Conservation (phyloP, 2,113 vertebrate species). For the Seriola dumerili region DNA sequence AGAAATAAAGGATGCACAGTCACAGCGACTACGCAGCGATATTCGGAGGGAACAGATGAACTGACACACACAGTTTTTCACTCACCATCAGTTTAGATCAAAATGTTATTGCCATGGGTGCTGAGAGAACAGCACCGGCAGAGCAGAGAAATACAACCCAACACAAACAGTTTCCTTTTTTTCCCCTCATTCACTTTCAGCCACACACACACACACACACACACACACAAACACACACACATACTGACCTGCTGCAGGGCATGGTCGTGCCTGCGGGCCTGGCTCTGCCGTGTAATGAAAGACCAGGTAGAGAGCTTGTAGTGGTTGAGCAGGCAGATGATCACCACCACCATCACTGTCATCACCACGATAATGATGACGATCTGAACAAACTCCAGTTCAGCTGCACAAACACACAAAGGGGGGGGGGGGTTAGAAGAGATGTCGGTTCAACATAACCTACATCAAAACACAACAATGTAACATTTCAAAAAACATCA, state of each 20-base stretch:
- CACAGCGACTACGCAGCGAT: conserved; percentile 22
- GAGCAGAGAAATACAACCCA: conserved; percentile 13
- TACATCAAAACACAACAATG: neutral
- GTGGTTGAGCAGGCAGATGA: conserved; percentile 97
- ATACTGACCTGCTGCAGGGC: conserved; percentile 91
- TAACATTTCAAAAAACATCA: neutral
- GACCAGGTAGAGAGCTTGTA: conserved; percentile 96
- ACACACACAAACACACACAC: neutral
- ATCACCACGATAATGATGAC: conserved; percentile 97
- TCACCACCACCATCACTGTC: conserved; percentile 98
- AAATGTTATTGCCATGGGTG: conserved; percentile 36
- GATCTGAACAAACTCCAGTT: conserved; percentile 98
- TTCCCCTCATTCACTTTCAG: neutral
- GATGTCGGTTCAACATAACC: no score
- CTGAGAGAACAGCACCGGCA: conserved; percentile 14
- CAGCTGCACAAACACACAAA: conserved; percentile 86
- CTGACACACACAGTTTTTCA: neutral
- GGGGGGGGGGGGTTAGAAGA: conserved; percentile 10
- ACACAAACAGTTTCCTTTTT: conserved; percentile 1
- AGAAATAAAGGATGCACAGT: conserved; percentile 38
- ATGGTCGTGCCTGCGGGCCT: conserved; percentile 90
- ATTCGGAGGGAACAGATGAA: conserved; percentile 38
- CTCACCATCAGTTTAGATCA: conserved; percentile 20
- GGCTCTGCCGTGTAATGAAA: conserved; percentile 93
- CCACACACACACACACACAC: conserved; percentile 15